Conservation (phyloP, 2,113 vertebrate genomes). For the Pluvialis apricaria region DNA sequence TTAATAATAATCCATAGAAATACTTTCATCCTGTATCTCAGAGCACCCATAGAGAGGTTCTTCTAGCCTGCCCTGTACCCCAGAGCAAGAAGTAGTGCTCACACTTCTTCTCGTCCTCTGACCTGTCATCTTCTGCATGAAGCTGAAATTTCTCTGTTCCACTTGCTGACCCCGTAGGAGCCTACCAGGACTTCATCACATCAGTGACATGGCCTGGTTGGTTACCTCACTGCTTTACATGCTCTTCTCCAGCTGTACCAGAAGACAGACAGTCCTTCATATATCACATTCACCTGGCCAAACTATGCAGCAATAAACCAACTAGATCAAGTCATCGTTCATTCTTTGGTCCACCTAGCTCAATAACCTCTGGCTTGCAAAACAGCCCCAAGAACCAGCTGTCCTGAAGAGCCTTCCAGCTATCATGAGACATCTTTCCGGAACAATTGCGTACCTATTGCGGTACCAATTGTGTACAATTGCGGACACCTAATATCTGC, state of each 20-base stretch:
- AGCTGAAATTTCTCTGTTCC: background rate
- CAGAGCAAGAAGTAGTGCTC: background rate
- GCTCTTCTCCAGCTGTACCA: background rate
- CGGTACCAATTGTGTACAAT: too few relatives aligned
- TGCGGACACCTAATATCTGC: background rate
- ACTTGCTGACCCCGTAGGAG: background rate
- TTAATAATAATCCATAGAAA: background rate
- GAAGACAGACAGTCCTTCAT: background rate
- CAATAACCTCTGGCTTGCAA: background rate
- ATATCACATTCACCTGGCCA: fast-evolving
- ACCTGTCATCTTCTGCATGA: background rate
- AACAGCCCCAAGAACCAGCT: background rate
- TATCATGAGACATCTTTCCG: background rate
- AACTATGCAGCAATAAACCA: background rate
- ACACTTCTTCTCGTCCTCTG: background rate
- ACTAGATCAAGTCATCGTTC: fast-evolving
- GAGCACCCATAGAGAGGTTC: background rate
- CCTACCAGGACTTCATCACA: background rate
- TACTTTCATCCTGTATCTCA: background rate
- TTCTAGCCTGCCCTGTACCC: background rate
- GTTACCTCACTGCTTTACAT: background rate
- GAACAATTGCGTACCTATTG: fast-evolving
- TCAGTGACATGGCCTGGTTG: fast-evolving
- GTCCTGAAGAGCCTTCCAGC: background rate
- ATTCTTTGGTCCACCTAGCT: background rate